Percentiles rank a stretch among this genome's conserved stretches.
These are phyloP conservation scores for Pseudochaenichthys georgianus DNA, from an alignment of 2,797 vertebrate genomes.

Conservation along the genomic window DNA sequence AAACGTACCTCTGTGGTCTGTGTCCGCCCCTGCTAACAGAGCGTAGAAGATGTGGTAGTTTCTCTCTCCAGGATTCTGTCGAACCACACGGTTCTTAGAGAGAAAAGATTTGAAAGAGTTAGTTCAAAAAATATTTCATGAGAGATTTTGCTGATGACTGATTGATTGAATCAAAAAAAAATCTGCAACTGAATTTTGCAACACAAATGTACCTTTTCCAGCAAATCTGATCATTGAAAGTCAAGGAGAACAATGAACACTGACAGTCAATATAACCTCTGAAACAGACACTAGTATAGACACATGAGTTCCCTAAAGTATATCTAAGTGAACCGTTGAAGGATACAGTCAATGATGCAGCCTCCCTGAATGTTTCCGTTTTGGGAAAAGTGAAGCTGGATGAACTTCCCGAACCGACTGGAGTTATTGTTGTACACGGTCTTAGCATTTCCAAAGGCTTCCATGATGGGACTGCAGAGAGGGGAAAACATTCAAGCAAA, in stretches of 20 bases:
- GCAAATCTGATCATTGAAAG: slow-evolving; percentile 72
- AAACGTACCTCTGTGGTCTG: slow-evolving; percentile 87
- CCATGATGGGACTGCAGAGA: slow-evolving; percentile 90
- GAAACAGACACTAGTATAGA: not conserved
- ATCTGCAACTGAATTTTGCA: not conserved
- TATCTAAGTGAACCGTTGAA: slow-evolving; percentile 40
- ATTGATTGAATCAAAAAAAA: not conserved
- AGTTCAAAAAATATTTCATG: not conserved
- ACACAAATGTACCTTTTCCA: slow-evolving; percentile 77
- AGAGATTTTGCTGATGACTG: not conserved
- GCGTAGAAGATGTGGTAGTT: slow-evolving; percentile 96
- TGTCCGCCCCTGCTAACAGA: slow-evolving; percentile 87
- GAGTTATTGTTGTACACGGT: slow-evolving; percentile 97
- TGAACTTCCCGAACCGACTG: slow-evolving; percentile 95
- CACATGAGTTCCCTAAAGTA: not conserved
- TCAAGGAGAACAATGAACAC: slow-evolving; percentile 62
- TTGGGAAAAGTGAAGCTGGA: slow-evolving; percentile 93
- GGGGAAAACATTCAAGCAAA: slow-evolving; percentile 21
- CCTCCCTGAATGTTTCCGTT: slow-evolving; percentile 93
- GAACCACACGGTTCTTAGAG: slow-evolving; percentile 91
- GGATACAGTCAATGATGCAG: slow-evolving; percentile 94
- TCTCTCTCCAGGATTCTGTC: slow-evolving; percentile 93
- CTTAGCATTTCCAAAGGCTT: slow-evolving; percentile 94
- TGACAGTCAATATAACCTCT: not conserved
- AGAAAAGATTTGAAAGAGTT: slow-evolving; percentile 25